Evolutionary conservation across 2,113 vertebrate genomes (phyloP), one percentile per base, ranked within the genome.

Genomic region (Puffinus mauretanicus): DNA sequence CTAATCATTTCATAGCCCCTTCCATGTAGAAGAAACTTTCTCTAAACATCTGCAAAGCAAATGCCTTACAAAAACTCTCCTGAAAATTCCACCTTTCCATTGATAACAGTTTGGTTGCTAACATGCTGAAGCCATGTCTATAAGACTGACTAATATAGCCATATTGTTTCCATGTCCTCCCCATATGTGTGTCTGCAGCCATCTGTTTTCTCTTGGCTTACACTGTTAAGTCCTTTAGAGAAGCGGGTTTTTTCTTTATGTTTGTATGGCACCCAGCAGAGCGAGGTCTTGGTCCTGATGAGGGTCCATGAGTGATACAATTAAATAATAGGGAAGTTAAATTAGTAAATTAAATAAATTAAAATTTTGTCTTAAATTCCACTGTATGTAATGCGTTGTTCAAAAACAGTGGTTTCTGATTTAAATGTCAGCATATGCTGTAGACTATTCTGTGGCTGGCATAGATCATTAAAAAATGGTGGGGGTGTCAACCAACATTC

Each of bases 161-260:
- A 84, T 94, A 94, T 84, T 94, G 94, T 96, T 96, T 92, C 77
- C 78, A 65, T 91, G 93, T 89, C 92, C 94, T 93, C 46, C 61
- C 94, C 92, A 81, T 95, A 95, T 93, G 96, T 94, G 82, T 92
- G 81, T 78, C 92, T 94, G 72, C 46, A 93, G 82, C 96, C 94
- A 95, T 96, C 96, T 96, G 97, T 76, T 92, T 73, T 92, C 91
- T 95, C 69, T 96, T 96, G 96, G 95, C 94, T 96, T 95, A 32
- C 61, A n/a, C 65, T 16, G 0, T 11, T n/a, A 67, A 94, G 80
- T 88, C 95, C 94, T 95, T 94, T n/a, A 72, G 77, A 86, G 83
- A 76, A 94, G 61, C 0, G 0, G 16, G 24, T 34, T 88, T 88
- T 86, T 75, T 86, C 54, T 94, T 76, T 46, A 11, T 82, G 44